Evolutionary conservation across 2,797 vertebrate species (phyloP), one percentile per base, ranked within the genome.

Genomic region (Sebastes glaucus): DNA sequence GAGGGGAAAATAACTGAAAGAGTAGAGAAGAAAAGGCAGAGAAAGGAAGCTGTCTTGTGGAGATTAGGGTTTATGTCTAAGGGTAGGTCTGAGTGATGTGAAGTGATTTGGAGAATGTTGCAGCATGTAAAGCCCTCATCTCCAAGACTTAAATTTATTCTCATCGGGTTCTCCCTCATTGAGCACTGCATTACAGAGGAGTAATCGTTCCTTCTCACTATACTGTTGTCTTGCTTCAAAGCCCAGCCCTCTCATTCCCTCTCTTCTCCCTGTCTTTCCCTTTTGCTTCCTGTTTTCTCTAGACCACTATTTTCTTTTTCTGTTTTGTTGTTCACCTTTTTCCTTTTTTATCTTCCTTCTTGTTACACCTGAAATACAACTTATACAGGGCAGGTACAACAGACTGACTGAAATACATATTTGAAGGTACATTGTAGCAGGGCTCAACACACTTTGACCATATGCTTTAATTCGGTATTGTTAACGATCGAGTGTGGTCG

Each of bases 61-160:
- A 77, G 81, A 79, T 68, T 60, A 77, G 65, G 32, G 35, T 42
- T 77, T 32, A 25, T 71, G 80, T 88, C 66, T 64, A 4, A 60
- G 30, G 49, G 59, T 14, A 28, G 68, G 56, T 63, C 79, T 86
- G 87, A 90, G 78, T 82, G 90, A 91, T 87, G 81, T 72, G 81
- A 78, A 85, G 88, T 78, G 87, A 92, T 92, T 88, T 89, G 73
- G 70, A 70, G 71, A 77, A 89, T 20, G 85, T 76, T 84, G 83
- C 88, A 11, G 85, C 74, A 49, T 61, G 83, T 88, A 78, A 87
- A 89, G 75, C 61, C 13, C 65, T 82, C 90, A 35, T 91, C 87
- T 85, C 79, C 61, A 59, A 30, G 68, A 88, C 87, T 69, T 77
- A 32, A 75, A 89, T 86, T 60, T 88, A 84, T 89, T 88, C 84